Conservation (phyloP, 2,888 invertebrate genomes). For the Andrena dorsata region DNA sequence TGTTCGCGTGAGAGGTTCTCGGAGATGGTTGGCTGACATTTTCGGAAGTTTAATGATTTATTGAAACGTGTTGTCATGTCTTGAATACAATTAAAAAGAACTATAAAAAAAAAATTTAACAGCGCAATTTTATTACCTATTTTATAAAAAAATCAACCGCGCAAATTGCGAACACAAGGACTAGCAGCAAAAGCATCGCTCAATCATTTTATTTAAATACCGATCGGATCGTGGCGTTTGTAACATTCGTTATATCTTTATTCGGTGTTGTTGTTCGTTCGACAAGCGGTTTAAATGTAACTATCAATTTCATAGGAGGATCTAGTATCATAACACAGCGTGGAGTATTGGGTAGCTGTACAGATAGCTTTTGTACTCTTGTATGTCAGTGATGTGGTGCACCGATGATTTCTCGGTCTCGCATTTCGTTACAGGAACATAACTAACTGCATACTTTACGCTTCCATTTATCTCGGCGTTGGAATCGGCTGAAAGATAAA, state of each 20-base stretch:
- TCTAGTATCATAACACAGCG: slow-evolving; percentile 37
- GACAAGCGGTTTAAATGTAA: slow-evolving; percentile 17
- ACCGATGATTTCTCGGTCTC: slow-evolving; percentile 60
- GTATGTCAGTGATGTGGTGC: slow-evolving; percentile 74
- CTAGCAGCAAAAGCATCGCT: background rate
- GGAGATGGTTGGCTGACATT: slow-evolving; percentile 78
- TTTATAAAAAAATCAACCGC: background rate
- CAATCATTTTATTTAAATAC: slow-evolving; percentile 7
- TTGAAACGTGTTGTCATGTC: slow-evolving; percentile 81
- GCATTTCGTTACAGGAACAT: slow-evolving; percentile 59
- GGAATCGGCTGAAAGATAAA: slow-evolving; percentile 47
- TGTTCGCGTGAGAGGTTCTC: slow-evolving; percentile 72
- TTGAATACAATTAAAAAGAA: slow-evolving; percentile 79
- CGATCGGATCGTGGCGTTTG: background rate
- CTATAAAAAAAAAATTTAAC: slow-evolving; percentile 63
- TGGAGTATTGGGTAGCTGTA: slow-evolving; percentile 68
- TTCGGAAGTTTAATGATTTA: slow-evolving; percentile 81
- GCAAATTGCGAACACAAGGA: background rate
- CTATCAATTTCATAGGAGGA: slow-evolving; percentile 35
- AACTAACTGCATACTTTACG: slow-evolving; percentile 70
- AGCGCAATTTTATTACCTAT: background rate
- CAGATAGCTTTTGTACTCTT: slow-evolving; percentile 73
- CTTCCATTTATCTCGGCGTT: slow-evolving; percentile 33
- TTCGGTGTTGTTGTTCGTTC: slow-evolving; percentile 9
- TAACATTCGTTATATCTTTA: slow-evolving; percentile 10